A percentile compares a stretch with the other conserved stretches of the same genome.
Conservation (phyloP, 2,888 invertebrate genomes). For the Papilio elwesi region DNA sequence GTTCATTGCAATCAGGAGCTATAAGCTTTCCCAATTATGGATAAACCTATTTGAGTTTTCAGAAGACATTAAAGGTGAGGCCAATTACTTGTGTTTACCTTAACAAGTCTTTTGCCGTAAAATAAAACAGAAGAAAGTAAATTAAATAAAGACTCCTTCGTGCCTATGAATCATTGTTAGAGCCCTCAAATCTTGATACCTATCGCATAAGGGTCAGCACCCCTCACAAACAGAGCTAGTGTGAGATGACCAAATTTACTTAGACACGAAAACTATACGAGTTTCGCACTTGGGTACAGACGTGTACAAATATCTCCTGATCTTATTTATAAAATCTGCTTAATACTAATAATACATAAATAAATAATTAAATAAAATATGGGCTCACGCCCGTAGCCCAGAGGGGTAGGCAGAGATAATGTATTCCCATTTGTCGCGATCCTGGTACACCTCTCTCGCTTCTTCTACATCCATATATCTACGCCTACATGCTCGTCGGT, state of each 20-base stretch:
- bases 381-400: too few relatives aligned
- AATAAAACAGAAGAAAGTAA: conserved; percentile 60
- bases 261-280: conserved; percentile 73
- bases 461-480: too few relatives aligned
- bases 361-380: too few relatives aligned
- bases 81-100: not conserved
- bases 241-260: conserved; percentile 83
- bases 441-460: too few relatives aligned
- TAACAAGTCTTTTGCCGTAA: conserved; percentile 41
- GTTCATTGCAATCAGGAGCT: too few relatives aligned
- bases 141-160: conserved; percentile 69
- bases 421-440: too few relatives aligned
- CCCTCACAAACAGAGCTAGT: conserved; percentile 79
- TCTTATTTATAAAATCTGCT: not conserved
- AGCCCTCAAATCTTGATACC: conserved; percentile 76
- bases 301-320: conserved; percentile 37
- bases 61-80: too few relatives aligned
- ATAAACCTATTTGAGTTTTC: too few relatives aligned
- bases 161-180: conserved; percentile 74
- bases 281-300: conserved; percentile 60
- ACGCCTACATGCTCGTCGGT: too few relatives aligned
- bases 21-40: too few relatives aligned
- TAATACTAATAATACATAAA: not conserved
- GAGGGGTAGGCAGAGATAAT: too few relatives aligned
- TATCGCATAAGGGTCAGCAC: conserved; percentile 57